Evolutionary conservation across 2,888 invertebrate genomes (phyloP), one percentile per base, ranked within the genome.

Genomic region (Sicus ferrugineus): DNA sequence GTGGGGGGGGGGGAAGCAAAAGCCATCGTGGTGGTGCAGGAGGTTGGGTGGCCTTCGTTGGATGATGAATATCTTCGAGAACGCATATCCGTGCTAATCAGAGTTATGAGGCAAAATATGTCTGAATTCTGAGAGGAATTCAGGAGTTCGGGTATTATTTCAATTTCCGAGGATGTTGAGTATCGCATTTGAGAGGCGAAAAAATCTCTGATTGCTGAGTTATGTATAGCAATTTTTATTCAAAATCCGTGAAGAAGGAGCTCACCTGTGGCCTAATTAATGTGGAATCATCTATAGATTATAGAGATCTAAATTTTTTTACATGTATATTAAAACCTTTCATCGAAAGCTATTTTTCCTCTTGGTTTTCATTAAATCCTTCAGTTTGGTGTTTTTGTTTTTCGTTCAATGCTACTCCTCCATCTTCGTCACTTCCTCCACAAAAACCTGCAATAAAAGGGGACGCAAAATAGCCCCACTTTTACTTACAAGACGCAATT

Each of bases 401-500:
- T 38, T 9, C 9, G 38, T 9, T 38, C 38, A 38, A 38, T 38
- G n/a, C n/a, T n/a, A n/a, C n/a, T n/a, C n/a, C n/a, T n/a, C 52
- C 52, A 11, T 52, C 19, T 4, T 9, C 52, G 9, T n/a, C 21
- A n/a, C 52, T 26, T 52, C 52, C 11, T 3, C 52, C 9, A 11
- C 9, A n/a, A 9, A 16, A 4, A 23, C 52, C 54, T n/a, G 34
- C 19, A 34, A n/a, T 42, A 26, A 21, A n/a, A 61, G 2, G 38
- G 3, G 16, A 30, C 19, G 21, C 7, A 38, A 52, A 52, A 65
- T 52, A 54, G 34, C 34, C 65, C 52, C 65, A 54, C 23, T 65
- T 65, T 26, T 38, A 65, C 28, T 38, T 14, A 11, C 46, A 62
- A 48, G 38, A n/a, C 26, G 62, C 62, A 62, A 62, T 62, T 62